Percentiles rank a stretch among this genome's conserved stretches.
Evolutionary conservation across 2,888 invertebrate species (phyloP).

Genomic region (Alentia gelatinosa): DNA sequence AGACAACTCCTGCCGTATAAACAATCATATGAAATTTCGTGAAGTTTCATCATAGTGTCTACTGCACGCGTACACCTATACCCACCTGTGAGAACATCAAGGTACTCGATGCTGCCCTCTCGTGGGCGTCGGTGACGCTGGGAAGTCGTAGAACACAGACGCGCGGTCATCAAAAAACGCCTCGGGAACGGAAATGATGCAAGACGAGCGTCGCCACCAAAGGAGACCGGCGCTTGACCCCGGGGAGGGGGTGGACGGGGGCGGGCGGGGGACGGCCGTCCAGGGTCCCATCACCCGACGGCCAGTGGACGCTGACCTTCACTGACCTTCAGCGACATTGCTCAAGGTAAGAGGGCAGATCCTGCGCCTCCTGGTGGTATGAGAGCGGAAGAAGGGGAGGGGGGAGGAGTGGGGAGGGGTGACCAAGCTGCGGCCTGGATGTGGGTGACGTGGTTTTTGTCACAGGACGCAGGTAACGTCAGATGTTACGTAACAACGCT

Average conservation of each 20-base stretch:
- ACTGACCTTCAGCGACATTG: neutral
- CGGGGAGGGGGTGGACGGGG: neutral
- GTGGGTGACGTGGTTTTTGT: neutral
- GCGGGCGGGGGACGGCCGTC: neutral
- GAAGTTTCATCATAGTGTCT: too few species aligned
- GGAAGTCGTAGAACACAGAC: too few species aligned
- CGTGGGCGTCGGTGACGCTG: too few species aligned
- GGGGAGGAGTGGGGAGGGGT: neutral
- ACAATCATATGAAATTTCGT: too few species aligned
- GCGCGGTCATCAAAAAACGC: too few species aligned
- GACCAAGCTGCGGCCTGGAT: neutral
- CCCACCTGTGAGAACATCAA: too few species aligned
- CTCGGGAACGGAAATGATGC: neutral
- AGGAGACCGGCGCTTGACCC: neutral
- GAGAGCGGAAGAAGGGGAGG: neutral
- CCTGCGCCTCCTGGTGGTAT: neutral
- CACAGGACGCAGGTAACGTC: neutral
- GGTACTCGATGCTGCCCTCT: too few species aligned
- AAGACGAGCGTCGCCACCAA: neutral
- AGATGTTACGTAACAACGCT: slow-evolving; percentile 12
- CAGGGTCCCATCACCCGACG: neutral
- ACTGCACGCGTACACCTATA: too few species aligned
- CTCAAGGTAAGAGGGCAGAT: neutral
- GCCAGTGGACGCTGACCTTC: neutral
- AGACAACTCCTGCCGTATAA: too few species aligned